Evolutionary conservation across 2,113 vertebrate species (phyloP).

Genomic region (Semnopithecus entellus): DNA sequence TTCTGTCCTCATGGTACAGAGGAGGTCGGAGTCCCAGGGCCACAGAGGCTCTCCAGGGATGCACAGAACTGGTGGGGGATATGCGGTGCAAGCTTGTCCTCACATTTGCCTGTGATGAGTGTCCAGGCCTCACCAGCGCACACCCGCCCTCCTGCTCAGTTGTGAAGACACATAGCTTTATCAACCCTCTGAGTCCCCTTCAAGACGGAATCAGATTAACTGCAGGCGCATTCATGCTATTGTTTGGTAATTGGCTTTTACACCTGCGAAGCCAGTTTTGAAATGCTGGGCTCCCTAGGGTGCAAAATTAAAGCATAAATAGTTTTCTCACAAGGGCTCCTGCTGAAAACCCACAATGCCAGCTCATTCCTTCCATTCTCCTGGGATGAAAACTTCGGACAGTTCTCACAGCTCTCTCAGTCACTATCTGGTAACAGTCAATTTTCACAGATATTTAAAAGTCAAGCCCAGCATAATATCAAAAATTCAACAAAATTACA

Average conservation of each 20-base stretch:
- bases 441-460: conserved; percentile 4
- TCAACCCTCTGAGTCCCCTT: neutral
- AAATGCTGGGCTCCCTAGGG: neutral
- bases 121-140: neutral
- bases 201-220: neutral
- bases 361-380: neutral
- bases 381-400: neutral
- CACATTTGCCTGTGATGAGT: neutral
- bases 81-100: neutral
- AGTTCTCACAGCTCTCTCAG: neutral
- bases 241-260: neutral
- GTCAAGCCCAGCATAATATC: neutral
- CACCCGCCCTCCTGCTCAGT: no score
- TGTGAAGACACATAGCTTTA: neutral
- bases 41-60: neutral
- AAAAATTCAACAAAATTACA: neutral
- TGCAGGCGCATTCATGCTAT: neutral
- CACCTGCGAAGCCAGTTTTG: neutral
- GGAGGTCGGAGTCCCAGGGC: neutral
- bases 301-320: neutral
- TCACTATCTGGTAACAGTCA: neutral
- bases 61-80: neutral
- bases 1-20: neutral
- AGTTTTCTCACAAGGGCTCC: neutral
- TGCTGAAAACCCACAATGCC: neutral